Evolutionary conservation across 2,888 invertebrate species (phyloP), one percentile per base, ranked within the genome.

Genomic region (Scaptomyza reducta): DNA sequence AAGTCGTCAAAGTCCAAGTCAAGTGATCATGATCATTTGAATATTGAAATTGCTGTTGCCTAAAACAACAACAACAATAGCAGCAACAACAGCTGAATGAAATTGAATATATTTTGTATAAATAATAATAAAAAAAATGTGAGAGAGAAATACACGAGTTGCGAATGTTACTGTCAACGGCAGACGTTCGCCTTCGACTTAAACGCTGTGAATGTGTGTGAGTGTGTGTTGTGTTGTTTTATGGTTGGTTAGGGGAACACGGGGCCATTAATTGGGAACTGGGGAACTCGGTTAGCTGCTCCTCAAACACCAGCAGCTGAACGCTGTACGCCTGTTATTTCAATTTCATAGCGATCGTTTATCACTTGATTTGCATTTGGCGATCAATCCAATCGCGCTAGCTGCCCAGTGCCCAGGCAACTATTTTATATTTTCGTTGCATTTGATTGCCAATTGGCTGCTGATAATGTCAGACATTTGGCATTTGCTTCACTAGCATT

Each of bases 291-390:
- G 71, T 47, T 72, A 53, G 66, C 73, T 69, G 66, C 54, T 83
- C 61, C 69, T 77, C 71, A 40, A 40, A 16, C 40, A 40, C 14
- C 71, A 61, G 31, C 79, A 71, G 54, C 63, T 61, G 54, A 66
- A 59, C 63, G 83, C 89, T 90, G 90, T 44, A 79, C 82, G 89
- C 90, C 88, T 89, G 89, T 83, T 90, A 84, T 76, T 84, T 90
- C 73, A 77, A 79, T 89, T 87, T 77, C 66, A 70, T 77, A 75
- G 75, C 87, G 88, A 90, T 89, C 84, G 86, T 87, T 89, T 90
- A 90, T 89, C 87, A 89, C 82, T 90, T 83, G 76, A 87, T 86
- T 87, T 89, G 86, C 84, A 83, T 81, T 74, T 68, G 56, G 62
- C 61, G 61, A 57, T 55, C 66, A 46, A 46, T 55, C 45, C 31